Base-by-base conservation (phyloP, 2,888 invertebrate genomes). In the Lochmaea crataegi region DNA sequence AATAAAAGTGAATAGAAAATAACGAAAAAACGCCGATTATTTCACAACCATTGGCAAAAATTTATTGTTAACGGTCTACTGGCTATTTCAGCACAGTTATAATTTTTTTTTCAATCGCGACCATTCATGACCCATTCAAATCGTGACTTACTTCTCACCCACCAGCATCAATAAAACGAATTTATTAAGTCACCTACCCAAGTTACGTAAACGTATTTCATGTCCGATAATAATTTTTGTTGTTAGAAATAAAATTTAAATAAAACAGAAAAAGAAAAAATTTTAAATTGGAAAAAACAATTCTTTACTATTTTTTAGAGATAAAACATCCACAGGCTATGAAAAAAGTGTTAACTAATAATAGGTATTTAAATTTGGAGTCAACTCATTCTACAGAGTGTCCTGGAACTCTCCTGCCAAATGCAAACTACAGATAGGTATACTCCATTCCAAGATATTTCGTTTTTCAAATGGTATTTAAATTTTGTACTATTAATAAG, bases 61-160 rank as follows among this genome's bases (percentile, higher is more conserved):
- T 16, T n/a, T 53, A 53, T 53, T 53, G 51, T 53, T 53, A 9
- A 53, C 51, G 51, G 51, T 53, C 51, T 16, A 16, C 7, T 6
- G 7, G n/a, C 9, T 18, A 53, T 53, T 53, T 53, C 51, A 53
- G 51, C 51, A 53, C 51, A 53, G 51, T 16, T 53, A 53, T 53
- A 4, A 53, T 16, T 53, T n/a, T 53, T 51, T 16, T 51, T 51
- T 16, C 51, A 53, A 42, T 42, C n/a, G 7, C 16, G 16, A 6
- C 16, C 7, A 16, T 53, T 48, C n/a, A 48, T 48, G 48, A 48
- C 14, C 48, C 48, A 48, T 48, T 53, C 16, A 53, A 53, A 53
- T n/a, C 51, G 51, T 53, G 51, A 53, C 51, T 53, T 53, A 53
- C n/a, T 53, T 53, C 51, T 10, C 51, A 53, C 51, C 51, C 51